Conservation (phyloP, 92 coral and sea anemone species). For the Zoanthus gigantus region DNA sequence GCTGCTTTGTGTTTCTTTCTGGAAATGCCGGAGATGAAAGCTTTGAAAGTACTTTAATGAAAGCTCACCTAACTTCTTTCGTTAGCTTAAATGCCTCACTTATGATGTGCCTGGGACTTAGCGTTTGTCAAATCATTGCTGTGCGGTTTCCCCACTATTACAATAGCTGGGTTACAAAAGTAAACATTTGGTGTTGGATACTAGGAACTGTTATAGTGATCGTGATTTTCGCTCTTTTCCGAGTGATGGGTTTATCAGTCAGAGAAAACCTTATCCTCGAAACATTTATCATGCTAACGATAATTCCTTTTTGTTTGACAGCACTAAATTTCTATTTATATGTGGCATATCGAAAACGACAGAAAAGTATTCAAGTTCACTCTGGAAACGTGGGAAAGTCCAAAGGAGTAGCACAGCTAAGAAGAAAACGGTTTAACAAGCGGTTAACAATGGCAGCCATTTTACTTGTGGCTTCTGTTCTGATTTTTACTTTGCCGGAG, state of each 20-base stretch:
- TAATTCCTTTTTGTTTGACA: constrained; percentile 15
- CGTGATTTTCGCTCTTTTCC: constrained; percentile 10
- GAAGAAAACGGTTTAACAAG: constrained; percentile 8
- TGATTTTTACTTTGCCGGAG: constrained; percentile 31
- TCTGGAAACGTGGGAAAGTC: background rate
- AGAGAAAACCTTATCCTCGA: constrained; percentile 19
- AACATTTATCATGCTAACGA: constrained; percentile 38
- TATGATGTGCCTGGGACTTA: constrained; percentile 26
- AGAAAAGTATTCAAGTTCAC: constrained; percentile 8
- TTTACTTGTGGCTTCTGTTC: constrained; percentile 16
- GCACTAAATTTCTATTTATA: constrained; percentile 28
- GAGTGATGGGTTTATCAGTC: constrained; percentile 30
- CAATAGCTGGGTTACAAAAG: constrained; percentile 19
- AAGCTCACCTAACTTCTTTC: constrained; percentile 36
- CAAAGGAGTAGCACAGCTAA: background rate
- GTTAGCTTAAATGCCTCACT: constrained; percentile 25
- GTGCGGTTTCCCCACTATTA: constrained; percentile 28
- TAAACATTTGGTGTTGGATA: constrained; percentile 4
- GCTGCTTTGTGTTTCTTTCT: constrained; percentile 8
- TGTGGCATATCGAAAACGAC: constrained; percentile 8
- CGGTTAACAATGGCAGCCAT: constrained; percentile 24
- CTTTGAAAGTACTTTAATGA: constrained; percentile 6
- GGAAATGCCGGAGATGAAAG: background rate
- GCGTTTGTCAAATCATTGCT: constrained; percentile 28
- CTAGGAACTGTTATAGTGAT: constrained; percentile 1